Conservation (phyloP, 1,140 invertebrate genomes). For the Heliconius eleuchia region DNA sequence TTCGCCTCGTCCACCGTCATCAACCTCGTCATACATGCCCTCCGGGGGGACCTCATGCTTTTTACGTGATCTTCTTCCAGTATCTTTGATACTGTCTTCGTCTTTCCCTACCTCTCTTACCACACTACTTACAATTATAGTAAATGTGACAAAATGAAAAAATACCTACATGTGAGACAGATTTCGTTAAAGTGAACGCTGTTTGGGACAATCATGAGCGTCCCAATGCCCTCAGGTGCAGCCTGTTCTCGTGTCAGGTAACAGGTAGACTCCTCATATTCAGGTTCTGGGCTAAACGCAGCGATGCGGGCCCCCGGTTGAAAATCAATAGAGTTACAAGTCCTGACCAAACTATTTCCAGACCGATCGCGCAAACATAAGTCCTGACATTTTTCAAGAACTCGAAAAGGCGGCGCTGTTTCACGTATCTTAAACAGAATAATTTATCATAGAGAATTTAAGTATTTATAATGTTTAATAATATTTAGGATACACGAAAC, state of each 20-base stretch:
- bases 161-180: slow-evolving; percentile 90
- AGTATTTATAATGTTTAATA: no score
- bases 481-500: no score
- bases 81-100: no score
- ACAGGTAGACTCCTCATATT: slow-evolving; percentile 95
- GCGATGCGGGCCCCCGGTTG: slow-evolving; percentile 92
- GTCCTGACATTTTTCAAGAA: slow-evolving; percentile 93
- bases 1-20: no score
- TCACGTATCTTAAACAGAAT: slow-evolving; percentile 85
- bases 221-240: slow-evolving; percentile 92
- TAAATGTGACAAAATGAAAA: background rate
- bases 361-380: slow-evolving; percentile 91
- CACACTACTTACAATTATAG: background rate
- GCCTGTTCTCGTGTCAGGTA: slow-evolving; percentile 91
- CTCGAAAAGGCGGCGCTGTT: slow-evolving; percentile 90
- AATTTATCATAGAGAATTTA: background rate
- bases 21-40: no score
- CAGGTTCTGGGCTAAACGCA: slow-evolving; percentile 89
- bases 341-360: slow-evolving; percentile 89
- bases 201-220: slow-evolving; percentile 91
- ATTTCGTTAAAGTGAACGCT: slow-evolving; percentile 95
- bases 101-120: no score
- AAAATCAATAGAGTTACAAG: slow-evolving; percentile 94
- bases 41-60: no score
- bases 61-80: no score